Conservation (phyloP, 1,140 invertebrate species). For the Diuraphis noxia region DNA sequence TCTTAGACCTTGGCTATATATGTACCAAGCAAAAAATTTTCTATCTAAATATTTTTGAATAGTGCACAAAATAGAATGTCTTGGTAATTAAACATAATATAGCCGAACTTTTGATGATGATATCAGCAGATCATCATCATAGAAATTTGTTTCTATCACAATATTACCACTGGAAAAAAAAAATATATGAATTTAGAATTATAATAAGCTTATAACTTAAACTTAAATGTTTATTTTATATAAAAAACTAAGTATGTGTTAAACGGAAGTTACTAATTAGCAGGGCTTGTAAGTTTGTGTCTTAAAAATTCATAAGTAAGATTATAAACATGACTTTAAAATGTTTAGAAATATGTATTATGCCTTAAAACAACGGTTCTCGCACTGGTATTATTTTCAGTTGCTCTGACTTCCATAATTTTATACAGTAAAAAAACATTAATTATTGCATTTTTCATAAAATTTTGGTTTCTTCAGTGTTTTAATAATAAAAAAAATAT, state of each 20-base stretch:
- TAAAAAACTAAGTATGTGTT: background rate
- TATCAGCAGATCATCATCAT: slow-evolving; percentile 91
- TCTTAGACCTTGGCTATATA: background rate
- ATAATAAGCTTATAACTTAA: background rate
- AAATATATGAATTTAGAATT: slow-evolving; percentile 59
- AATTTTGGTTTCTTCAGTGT: too few species aligned
- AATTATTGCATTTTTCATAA: too few species aligned
- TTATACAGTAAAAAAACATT: too few species aligned
- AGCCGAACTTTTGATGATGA: slow-evolving; percentile 93
- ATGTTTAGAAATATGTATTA: too few species aligned
- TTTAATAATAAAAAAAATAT: too few species aligned
- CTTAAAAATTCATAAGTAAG: too few species aligned
- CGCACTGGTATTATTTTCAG: too few species aligned
- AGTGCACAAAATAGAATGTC: background rate
- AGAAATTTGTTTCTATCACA: slow-evolving; percentile 98
- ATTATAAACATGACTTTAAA: too few species aligned
- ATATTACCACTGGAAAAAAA: slow-evolving; percentile 92
- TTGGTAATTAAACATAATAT: slow-evolving; percentile 82
- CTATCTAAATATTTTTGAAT: slow-evolving; percentile 20
- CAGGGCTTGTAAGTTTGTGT: too few species aligned
- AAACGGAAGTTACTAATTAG: background rate
- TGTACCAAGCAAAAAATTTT: slow-evolving; percentile 12
- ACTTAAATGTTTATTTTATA: background rate
- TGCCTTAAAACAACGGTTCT: too few species aligned
- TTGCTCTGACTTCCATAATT: too few species aligned